phyloP scores from a whole-genome alignment of 2,888 invertebrate species.

The Listrodromus nycthemerus region DNA sequence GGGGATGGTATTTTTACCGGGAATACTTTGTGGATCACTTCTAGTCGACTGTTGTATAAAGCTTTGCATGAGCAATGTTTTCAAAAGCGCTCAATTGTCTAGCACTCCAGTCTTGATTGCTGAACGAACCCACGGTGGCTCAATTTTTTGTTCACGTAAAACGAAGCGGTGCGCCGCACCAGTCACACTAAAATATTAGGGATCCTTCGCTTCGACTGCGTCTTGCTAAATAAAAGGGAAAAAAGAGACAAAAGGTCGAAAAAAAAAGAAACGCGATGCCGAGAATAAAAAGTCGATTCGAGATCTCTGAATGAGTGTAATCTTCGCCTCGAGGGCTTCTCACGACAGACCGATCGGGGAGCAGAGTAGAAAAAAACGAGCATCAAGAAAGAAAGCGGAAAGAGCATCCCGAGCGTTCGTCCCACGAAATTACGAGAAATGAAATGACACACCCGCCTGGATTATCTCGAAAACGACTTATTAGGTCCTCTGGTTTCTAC shows the following conservation, averaged over 20 bases:
- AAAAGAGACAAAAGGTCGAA: conserved; percentile 38
- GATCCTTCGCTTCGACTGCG: background rate
- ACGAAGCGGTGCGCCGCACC: background rate
- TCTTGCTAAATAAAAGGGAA: conserved; percentile 67
- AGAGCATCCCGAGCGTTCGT: conserved; percentile 46
- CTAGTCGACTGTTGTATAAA: too few relatives aligned
- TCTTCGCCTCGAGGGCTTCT: conserved; percentile 73
- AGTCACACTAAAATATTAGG: conserved; percentile 29
- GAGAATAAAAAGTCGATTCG: conserved; percentile 69
- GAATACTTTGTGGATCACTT: too few relatives aligned
- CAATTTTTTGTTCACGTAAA: background rate
- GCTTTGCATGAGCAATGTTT: too few relatives aligned
- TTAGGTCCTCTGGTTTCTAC: conserved; percentile 73
- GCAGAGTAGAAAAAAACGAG: conserved; percentile 39
- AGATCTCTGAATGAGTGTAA: conserved; percentile 83
- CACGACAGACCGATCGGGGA: conserved; percentile 57
- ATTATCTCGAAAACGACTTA: conserved; percentile 83
- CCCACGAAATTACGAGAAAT: conserved; percentile 82
- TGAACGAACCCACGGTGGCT: conserved; percentile 12
- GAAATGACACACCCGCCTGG: conserved; percentile 83
- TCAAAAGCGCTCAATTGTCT: too few relatives aligned
- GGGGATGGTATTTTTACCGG: too few relatives aligned
- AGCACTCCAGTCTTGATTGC: background rate
- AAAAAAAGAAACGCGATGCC: conserved; percentile 66
- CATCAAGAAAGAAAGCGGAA: conserved; percentile 48